Evolutionary conservation across 2,113 vertebrate species (phyloP).

Genomic region (Glaucidium brasilianum): DNA sequence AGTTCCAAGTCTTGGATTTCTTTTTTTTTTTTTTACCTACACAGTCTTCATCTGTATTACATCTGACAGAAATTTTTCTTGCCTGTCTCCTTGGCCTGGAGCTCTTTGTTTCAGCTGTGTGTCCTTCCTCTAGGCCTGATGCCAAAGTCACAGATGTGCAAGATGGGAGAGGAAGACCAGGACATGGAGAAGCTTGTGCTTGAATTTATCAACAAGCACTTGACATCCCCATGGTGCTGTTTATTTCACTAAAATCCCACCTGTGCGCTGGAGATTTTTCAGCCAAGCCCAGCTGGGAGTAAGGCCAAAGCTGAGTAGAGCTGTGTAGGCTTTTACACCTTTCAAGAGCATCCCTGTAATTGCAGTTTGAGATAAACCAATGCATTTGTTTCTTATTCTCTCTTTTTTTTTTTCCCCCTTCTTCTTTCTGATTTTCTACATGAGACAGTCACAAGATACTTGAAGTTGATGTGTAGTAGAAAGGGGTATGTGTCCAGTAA

Average conservation of each 20-base stretch:
- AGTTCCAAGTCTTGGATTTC: neutral
- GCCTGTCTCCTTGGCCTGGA: neutral
- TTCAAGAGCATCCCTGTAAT: neutral
- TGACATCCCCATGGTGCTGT: constrained; percentile 14
- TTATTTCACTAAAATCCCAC: constrained; percentile 50
- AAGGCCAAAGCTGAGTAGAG: neutral
- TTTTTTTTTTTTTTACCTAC: neutral
- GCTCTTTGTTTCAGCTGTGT: constrained; percentile 22
- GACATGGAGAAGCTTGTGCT: neutral
- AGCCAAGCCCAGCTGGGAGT: constrained; percentile 16
- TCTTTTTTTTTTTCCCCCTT: neutral
- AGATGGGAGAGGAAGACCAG: neutral
- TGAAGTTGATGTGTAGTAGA: neutral
- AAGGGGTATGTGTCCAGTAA: neutral
- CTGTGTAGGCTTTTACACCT: neutral
- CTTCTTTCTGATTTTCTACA: neutral
- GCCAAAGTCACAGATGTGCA: constrained; percentile 67
- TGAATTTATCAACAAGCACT: constrained; percentile 46
- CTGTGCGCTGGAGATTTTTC: neutral
- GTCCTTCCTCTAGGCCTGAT: constrained; percentile 58
- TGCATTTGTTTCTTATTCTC: neutral
- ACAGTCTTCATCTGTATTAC: constrained; percentile 2
- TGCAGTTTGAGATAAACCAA: neutral
- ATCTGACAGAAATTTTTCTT: neutral
- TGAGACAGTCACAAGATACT: neutral